Conservation (phyloP, 1,140 invertebrate genomes). For the Sitobion miscanthi region DNA sequence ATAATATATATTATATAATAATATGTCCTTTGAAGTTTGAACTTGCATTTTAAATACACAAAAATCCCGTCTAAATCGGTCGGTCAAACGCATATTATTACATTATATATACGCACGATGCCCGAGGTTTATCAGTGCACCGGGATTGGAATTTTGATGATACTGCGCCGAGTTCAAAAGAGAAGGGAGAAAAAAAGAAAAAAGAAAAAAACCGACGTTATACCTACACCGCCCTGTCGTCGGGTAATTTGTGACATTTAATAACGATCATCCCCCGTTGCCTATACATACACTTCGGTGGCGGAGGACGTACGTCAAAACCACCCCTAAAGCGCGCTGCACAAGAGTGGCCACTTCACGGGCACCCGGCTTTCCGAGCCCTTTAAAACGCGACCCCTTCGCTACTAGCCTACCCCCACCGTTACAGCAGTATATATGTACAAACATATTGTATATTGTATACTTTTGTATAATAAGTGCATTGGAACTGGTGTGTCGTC, state of each 20-base stretch:
- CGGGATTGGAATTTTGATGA: constrained; percentile 43
- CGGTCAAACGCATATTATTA: neutral
- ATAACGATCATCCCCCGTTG: neutral
- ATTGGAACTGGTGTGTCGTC: neutral
- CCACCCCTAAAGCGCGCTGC: neutral
- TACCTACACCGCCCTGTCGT: neutral
- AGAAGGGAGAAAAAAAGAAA: neutral
- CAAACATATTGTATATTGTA: neutral
- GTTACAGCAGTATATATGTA: neutral
- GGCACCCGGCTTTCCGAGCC: neutral
- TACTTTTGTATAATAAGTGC: neutral
- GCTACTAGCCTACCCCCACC: neutral
- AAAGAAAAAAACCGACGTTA: constrained; percentile 9
- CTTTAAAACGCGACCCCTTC: neutral
- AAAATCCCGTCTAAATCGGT: neutral
- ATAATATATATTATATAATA: neutral
- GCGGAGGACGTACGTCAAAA: neutral
- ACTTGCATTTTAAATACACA: neutral
- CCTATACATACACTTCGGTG: neutral
- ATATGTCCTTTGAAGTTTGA: constrained; percentile 16
- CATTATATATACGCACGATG: neutral
- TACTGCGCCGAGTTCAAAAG: constrained; percentile 18
- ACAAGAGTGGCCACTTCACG: constrained; percentile 25
- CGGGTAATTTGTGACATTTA: constrained; percentile 51
- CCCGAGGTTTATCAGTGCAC: constrained; percentile 26